Evolutionary conservation across 2,113 vertebrate genomes (phyloP).

Genomic region (Peromyscus polionotus): DNA sequence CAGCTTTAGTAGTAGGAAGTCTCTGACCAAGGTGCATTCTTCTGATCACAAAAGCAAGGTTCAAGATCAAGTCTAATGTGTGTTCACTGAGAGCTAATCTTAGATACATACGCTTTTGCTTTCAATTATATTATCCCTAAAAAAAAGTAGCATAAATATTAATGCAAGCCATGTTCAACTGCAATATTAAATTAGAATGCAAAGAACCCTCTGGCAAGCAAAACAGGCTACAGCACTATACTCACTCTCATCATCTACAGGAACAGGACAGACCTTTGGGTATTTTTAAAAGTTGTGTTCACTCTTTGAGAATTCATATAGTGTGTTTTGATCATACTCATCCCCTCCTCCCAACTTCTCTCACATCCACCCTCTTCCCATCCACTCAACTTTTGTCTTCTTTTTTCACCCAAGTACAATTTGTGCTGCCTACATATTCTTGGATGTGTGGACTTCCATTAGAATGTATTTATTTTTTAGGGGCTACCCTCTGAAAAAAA

Average conservation of each 20-base stretch:
- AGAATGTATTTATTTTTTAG: neutral
- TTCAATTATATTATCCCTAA: neutral
- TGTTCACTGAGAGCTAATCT: neutral
- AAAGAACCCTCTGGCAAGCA: neutral
- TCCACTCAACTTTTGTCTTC: neutral
- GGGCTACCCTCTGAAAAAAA: neutral
- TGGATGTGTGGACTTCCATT: neutral
- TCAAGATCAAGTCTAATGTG: neutral
- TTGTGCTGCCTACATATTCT: neutral
- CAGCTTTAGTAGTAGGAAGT: neutral
- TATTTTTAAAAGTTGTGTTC: neutral
- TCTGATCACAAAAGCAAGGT: neutral
- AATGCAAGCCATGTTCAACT: conserved; percentile 27
- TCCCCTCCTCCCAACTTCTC: neutral
- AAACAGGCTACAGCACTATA: neutral
- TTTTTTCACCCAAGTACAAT: neutral
- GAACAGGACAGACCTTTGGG: neutral
- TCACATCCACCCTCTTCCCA: neutral
- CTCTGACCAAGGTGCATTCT: neutral
- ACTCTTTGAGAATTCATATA: neutral
- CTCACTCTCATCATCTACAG: neutral
- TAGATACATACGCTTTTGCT: neutral
- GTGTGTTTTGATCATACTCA: neutral
- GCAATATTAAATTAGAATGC: neutral
- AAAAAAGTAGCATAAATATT: neutral